Evolutionary conservation across 2,113 vertebrate species (phyloP), one percentile per base, ranked within the genome.

Genomic region (Lonchura striata): DNA sequence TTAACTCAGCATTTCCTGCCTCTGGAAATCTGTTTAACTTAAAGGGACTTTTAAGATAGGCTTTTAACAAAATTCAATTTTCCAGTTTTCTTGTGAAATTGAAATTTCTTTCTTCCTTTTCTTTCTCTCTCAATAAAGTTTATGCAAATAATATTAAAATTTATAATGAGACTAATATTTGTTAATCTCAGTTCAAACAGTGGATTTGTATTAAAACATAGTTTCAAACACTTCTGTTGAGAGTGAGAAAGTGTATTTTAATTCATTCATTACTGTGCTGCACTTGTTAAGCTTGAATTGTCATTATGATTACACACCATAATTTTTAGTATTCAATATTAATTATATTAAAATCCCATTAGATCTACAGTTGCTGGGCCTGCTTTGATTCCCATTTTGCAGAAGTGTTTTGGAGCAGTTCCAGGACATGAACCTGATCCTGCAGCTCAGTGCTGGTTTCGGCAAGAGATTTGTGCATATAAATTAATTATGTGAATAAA

Each of bases 111-210:
- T 86, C 12, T 70, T 89, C 52, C 23, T 83, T 91, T 91, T 82
- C 81, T 88, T 92, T 70, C 23, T 63, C 52, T 82, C 63, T 86
- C 94, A 72, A 82, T 94, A 74, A 82, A 82, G 47, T 94, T 86
- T 71, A 92, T 74, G 66, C 93, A 95, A 89, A 88, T 91, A 94
- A 64, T 35, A 84, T 79, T 92, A 86, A 81, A 42, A 86, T 82
- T 94, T 91, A 49, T 86, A 94, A 90, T 30, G 66, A 71, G 89
- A 88, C 86, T 97, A 97, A 95, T 90, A 93, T 95, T 96, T 96
- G 82, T 93, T 96, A 95, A 96, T 96, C 91, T 91, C 31, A 60
- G 63, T 96, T 96, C 90, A 94, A 94, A 96, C 83, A 96, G 50
- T 86, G 90, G 79, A 92, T 95, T 96, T 92, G 49, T 92, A 71